Evolutionary conservation across 2,113 vertebrate species (phyloP), one percentile per base, ranked within the genome.

Genomic region (Sapayoa aenigma): DNA sequence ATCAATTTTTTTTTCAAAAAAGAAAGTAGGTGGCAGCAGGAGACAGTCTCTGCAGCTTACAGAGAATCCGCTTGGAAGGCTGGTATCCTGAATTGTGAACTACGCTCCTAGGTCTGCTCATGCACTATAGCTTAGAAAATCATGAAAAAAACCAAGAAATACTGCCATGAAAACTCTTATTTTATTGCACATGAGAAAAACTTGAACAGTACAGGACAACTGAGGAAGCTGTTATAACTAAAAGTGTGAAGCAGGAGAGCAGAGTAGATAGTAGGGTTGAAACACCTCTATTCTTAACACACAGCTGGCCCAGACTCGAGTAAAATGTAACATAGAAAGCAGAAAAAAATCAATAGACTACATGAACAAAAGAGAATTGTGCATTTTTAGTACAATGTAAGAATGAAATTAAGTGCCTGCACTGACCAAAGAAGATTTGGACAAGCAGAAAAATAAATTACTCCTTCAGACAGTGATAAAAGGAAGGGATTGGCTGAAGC

Each of bases 391-490:
- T 85, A 86, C 58, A 63, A 80, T 39, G 19, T 84, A 82, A 67
- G 67, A 94, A 87, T 5, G 2, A 95, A 94, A 94, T 94, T 91
- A 93, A 91, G 67, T 85, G 53, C 31, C 86, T 87, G 58, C 37
- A 59, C 33, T 85, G 78, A 33, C 55, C 71, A 85, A 89, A 94
- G 62, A 89, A 94, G 63, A 94, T 89, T 94, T 83, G 78, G 63
- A 94, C 90, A 93, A 95, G 71, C 72, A 96, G 74, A 94, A 94
- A 95, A 95, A 96, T 73, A 91, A 96, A 95, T 91, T 94, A 85
- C 37, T 95, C 78, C 59, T 94, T 94, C 24, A 79, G 76, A 93
- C 42, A 87, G 12, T 79, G 63, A 89, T 77, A 93, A 66, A 95
- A 83, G 35, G 47, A 83, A 91, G 92, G 58, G 62, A 96, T 82